Evolutionary conservation across 2,888 invertebrate genomes (phyloP).

Genomic region (Crocallis elinguaria): DNA sequence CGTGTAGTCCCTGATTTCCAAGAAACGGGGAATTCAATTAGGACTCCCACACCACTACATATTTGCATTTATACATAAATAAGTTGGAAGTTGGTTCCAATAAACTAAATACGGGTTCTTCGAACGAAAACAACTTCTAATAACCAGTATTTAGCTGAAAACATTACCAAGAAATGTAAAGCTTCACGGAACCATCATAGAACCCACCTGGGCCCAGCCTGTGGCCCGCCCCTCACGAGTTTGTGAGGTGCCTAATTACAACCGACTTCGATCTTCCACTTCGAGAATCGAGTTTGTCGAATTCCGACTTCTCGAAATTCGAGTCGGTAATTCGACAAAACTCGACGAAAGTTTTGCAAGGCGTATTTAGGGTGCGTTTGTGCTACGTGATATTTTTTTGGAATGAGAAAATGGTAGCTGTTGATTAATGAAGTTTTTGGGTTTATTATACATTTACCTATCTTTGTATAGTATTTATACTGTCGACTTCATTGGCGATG

Average conservation of each 20-base stretch:
- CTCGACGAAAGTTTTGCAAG: conserved; percentile 15
- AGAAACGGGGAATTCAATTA: too few species aligned
- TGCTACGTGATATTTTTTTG: conserved; percentile 17
- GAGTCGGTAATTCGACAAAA: conserved; percentile 20
- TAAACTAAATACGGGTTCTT: too few species aligned
- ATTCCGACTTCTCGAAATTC: conserved; percentile 25
- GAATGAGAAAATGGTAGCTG: conserved; percentile 4
- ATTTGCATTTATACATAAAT: too few species aligned
- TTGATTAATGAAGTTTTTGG: conserved; percentile 14
- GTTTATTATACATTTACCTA: too few species aligned
- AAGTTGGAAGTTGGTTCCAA: too few species aligned
- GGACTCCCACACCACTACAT: too few species aligned
- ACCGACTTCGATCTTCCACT: conserved; percentile 33
- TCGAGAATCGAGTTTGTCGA: conserved; percentile 28
- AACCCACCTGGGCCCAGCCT: conserved; percentile 1
- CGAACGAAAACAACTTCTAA: too few species aligned
- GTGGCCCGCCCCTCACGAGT: conserved; percentile 2
- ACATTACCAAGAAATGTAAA: background rate
- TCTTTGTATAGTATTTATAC: too few species aligned
- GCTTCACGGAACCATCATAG: background rate
- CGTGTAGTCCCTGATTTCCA: too few species aligned
- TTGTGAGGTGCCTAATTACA: conserved; percentile 34
- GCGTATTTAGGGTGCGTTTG: conserved; percentile 18
- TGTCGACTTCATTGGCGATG: too few species aligned
- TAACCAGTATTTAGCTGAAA: too few species aligned